phyloP scores from a whole-genome alignment of 2,888 invertebrate species.

The Caenorhabditis becei region DNA sequence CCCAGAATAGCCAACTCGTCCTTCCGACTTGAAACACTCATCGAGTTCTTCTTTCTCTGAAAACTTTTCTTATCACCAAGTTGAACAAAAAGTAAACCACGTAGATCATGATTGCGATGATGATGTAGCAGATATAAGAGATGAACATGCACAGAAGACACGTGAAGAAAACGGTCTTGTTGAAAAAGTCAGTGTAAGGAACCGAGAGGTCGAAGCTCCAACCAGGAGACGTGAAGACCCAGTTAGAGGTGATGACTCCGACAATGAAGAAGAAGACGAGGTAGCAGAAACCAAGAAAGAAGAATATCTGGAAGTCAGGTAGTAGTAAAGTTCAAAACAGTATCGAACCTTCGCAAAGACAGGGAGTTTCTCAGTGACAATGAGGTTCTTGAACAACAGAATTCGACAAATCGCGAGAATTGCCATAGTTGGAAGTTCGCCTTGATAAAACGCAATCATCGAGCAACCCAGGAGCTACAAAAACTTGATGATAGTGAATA shows the following conservation, averaged over 20 bases:
- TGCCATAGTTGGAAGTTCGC: conserved; percentile 2
- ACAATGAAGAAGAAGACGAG: not conserved
- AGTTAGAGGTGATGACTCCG: not conserved
- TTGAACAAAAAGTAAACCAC: no score
- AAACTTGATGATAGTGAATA: not conserved
- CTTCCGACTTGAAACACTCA: not conserved
- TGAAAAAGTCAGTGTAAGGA: not conserved
- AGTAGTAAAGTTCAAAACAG: no score
- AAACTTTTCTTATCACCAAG: no score
- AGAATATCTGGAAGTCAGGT: not conserved
- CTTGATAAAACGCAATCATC: not conserved
- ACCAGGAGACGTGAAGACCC: not conserved
- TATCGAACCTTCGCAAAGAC: not conserved
- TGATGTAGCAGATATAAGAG: not conserved
- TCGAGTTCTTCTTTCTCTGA: not conserved
- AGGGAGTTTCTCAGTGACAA: not conserved
- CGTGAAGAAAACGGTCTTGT: not conserved
- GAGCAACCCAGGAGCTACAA: not conserved
- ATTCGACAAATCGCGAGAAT: not conserved
- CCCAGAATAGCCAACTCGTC: conserved; percentile 20
- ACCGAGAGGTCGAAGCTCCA: not conserved
- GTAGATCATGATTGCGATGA: not conserved
- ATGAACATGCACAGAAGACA: not conserved
- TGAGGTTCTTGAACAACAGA: not conserved
- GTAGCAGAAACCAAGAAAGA: not conserved